phyloP scores from a whole-genome alignment of 2,888 invertebrate species.

The Phorcus lineatus region DNA sequence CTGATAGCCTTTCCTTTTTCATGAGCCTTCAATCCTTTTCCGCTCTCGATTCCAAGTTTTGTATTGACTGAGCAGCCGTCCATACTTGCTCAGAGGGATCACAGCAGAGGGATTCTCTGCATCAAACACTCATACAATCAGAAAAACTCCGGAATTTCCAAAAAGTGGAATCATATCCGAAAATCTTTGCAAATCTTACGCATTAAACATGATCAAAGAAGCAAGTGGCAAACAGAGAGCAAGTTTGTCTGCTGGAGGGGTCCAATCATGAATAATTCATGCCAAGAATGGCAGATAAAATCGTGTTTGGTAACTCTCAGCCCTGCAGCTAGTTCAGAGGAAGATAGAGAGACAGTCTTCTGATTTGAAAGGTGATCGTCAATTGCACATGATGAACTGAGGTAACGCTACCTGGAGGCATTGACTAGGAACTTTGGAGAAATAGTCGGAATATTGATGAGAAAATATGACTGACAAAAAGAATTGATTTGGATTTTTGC shows the following conservation, averaged over 20 bases:
- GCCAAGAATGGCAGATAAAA: background rate
- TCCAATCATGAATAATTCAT: background rate
- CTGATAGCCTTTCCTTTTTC: background rate
- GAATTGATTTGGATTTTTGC: no score
- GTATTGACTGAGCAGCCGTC: background rate
- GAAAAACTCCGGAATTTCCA: background rate
- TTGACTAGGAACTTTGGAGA: no score
- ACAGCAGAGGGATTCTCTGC: background rate
- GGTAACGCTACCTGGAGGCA: no score
- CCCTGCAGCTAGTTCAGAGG: background rate
- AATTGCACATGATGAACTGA: no score
- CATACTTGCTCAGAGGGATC: background rate
- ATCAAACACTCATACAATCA: background rate
- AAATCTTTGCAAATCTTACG: background rate
- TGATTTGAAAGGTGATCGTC: background rate
- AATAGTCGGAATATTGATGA: no score
- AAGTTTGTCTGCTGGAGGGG: background rate
- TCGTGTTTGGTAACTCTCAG: background rate
- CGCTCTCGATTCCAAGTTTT: background rate
- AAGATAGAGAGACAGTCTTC: background rate
- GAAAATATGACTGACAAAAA: no score
- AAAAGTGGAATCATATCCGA: slow-evolving; percentile 2
- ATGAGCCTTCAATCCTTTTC: background rate
- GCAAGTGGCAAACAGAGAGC: background rate
- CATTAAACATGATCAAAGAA: background rate